Base-by-base conservation (phyloP, 2,797 vertebrate genomes). In the Clarias platycephalus region DNA sequence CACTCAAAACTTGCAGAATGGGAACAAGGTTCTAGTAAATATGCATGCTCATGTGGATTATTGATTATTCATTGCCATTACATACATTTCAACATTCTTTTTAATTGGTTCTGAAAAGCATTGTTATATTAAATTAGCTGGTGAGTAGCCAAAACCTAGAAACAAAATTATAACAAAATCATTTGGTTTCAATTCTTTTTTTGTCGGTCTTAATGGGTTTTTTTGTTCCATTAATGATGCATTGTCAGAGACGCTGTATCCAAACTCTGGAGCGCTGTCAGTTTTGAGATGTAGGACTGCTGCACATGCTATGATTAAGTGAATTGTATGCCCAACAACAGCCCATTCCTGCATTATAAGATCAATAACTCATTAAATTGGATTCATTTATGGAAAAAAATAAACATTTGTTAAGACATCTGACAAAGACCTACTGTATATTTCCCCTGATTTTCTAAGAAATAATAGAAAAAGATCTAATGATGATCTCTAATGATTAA, bases 91-190 rank as follows among this genome's bases (percentile, higher is more conserved):
- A 90, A 91, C 92, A 91, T 76, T 83, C 28, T 37, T 7, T 91
- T 53, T 87, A 88, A 84, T 86, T 93, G 91, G 93, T 91, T 93
- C 92, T 93, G 91, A 91, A 89, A 91, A 91, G 92, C 94, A 95
- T 95, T 96, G 94, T 95, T 95, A 94, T 94, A 95, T 96, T 93
- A 95, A 96, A 96, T 95, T 95, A 96, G 93, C 93, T 95, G 94
- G 94, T 95, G 93, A 93, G 93, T 90, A 84, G 93, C 95, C 94
- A 95, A 90, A 93, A 90, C 89, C 92, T 93, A 91, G 93, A 93
- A 93, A 92, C 93, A 92, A 92, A 92, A 90, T 91, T 44, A 93
- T 91, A 90, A 90, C 83, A 91, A 70, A 86, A 84, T 84, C 75
- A 78, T 81, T 83, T 87, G 81, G 88, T 90, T 88, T 82, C 87